Evolutionary conservation across 1,140 invertebrate species (phyloP).

Genomic region (Brachionus manjavacas): DNA sequence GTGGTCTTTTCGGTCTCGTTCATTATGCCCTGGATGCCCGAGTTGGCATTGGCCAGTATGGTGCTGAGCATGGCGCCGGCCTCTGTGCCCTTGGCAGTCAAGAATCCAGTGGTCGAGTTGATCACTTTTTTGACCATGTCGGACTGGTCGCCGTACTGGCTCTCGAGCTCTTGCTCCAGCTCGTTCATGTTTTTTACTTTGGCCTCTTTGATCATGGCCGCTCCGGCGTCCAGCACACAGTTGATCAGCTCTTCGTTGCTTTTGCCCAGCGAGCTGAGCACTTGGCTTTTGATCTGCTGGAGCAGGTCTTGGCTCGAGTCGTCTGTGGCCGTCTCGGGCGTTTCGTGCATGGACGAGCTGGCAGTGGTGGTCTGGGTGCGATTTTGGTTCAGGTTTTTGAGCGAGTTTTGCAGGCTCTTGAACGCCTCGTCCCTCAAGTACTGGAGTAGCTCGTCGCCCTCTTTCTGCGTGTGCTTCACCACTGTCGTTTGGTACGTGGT

Average conservation of each 20-base stretch:
- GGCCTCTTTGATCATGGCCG: neutral
- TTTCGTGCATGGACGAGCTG: neutral
- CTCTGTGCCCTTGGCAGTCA: constrained; percentile 35
- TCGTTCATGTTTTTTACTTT: neutral
- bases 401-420: neutral
- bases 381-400: neutral
- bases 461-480: constrained; percentile 35
- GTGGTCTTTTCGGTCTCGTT: constrained; percentile 39
- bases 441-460: constrained; percentile 20
- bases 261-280: neutral
- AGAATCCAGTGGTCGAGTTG: constrained; percentile 26
- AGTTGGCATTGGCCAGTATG: constrained; percentile 2
- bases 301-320: constrained; percentile 4
- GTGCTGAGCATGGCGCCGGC: constrained; percentile 10
- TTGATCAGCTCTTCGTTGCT: neutral
- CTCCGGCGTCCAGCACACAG: neutral
- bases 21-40: constrained; percentile 23
- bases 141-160: neutral
- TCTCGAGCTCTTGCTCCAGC: neutral
- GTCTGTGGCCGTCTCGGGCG: neutral
- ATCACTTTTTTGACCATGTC: constrained; percentile 9
- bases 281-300: constrained; percentile 21
- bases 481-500: constrained; percentile 39
- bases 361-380: constrained; percentile 12
- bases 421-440: constrained; percentile 38